phyloP scores from a whole-genome alignment of 2,888 invertebrate genomes.

The Troides helena region DNA sequence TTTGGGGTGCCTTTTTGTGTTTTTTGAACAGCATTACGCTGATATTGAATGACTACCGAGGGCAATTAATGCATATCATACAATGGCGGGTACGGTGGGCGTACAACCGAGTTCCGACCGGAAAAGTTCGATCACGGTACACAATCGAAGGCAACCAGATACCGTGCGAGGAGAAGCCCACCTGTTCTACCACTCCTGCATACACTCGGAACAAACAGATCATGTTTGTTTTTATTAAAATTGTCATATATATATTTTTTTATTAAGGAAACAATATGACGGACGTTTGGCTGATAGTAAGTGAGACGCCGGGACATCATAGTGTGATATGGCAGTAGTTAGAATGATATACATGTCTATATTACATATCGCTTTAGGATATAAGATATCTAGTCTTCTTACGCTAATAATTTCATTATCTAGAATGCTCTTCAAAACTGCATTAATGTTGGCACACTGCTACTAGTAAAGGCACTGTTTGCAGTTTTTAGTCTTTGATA shows the following conservation, averaged over 20 bases:
- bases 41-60: conserved; percentile 73
- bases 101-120: conserved; percentile 75
- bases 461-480: too few relatives aligned
- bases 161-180: conserved; percentile 57
- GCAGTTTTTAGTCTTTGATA: too few relatives aligned
- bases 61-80: conserved; percentile 72
- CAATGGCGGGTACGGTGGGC: conserved; percentile 61
- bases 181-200: conserved; percentile 49
- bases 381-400: too few relatives aligned
- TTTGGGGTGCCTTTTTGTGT: conserved; percentile 58
- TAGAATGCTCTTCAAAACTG: too few relatives aligned
- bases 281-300: too few relatives aligned
- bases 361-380: too few relatives aligned
- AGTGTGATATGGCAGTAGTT: too few relatives aligned
- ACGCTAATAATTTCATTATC: too few relatives aligned
- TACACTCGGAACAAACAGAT: conserved; percentile 12
- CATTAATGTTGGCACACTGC: too few relatives aligned
- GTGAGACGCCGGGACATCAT: too few relatives aligned
- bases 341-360: too few relatives aligned
- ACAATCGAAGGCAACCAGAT: conserved; percentile 66
- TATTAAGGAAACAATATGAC: too few relatives aligned
- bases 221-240: conserved; percentile 1
- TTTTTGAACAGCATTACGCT: conserved; percentile 57
- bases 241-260: neutral
- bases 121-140: conserved; percentile 66